Evolutionary conservation across 2,797 vertebrate species (phyloP).

Genomic region (Picus viridis): DNA sequence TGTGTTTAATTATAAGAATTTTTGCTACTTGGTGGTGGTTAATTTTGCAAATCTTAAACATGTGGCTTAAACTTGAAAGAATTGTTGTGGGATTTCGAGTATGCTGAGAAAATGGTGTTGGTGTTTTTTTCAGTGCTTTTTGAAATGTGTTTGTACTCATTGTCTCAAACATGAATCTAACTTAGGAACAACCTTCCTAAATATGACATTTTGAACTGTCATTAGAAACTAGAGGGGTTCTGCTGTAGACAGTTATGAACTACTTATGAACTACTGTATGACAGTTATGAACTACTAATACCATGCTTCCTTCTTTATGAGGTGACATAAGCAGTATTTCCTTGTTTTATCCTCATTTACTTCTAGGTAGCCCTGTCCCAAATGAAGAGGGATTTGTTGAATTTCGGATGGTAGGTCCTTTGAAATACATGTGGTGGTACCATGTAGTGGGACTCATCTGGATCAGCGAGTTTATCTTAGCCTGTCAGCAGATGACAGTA

Average conservation of each 20-base stretch:
- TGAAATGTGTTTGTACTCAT: not conserved
- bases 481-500: conserved; percentile 98
- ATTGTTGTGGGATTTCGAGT: not conserved
- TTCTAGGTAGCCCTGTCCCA: conserved; percentile 86
- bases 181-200: not conserved
- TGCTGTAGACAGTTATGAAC: not conserved
- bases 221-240: not conserved
- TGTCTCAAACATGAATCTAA: not conserved
- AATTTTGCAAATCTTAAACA: not conserved
- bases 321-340: not conserved
- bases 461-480: conserved; percentile 97
- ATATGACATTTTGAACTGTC: not conserved
- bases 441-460: conserved; percentile 93
- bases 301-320: not conserved
- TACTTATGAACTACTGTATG: not conserved
- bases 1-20: not conserved
- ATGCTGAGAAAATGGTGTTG: not conserved
- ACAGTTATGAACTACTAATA: not conserved
- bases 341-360: conserved; percentile 8
- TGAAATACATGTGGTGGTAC: conserved; percentile 97
- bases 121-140: not conserved
- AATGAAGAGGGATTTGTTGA: conserved; percentile 91
- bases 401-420: conserved; percentile 86
- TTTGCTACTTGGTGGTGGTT: not conserved
- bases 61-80: not conserved